Conservation (phyloP, 1,140 invertebrate species). For the Dinoponera quadriceps region DNA sequence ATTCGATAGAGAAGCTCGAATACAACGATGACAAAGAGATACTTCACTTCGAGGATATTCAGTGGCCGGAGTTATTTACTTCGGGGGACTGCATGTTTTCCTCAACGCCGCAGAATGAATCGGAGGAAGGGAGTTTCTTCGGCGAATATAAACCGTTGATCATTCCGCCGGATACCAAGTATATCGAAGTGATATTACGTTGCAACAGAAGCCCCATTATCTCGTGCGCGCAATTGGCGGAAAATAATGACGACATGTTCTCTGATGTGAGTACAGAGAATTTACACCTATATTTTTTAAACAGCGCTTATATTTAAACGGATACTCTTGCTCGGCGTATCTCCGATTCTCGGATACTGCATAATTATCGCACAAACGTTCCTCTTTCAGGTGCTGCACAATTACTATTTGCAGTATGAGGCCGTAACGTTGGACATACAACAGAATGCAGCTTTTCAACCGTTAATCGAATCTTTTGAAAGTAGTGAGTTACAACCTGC, state of each 20-base stretch:
- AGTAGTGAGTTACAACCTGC: conserved; percentile 59
- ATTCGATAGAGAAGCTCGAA: background rate
- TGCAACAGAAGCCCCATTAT: conserved; percentile 15
- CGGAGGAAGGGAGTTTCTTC: conserved; percentile 26
- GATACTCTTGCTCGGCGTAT: too few species aligned
- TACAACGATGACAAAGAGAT: background rate
- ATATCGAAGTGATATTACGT: conserved; percentile 68
- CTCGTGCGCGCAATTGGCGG: conserved; percentile 59
- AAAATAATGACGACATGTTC: conserved; percentile 61
- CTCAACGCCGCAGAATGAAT: conserved; percentile 54
- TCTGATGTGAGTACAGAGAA: conserved; percentile 10
- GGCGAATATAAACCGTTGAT: conserved; percentile 28
- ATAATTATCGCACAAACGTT: background rate
- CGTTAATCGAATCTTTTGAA: conserved; percentile 59
- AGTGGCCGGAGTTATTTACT: background rate
- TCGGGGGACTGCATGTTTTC: background rate
- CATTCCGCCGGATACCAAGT: conserved; percentile 57
- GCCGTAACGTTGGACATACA: conserved; percentile 72
- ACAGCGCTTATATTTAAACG: too few species aligned
- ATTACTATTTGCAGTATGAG: conserved; percentile 46
- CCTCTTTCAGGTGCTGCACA: conserved; percentile 3
- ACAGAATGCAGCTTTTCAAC: conserved; percentile 62
- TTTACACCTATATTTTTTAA: background rate
- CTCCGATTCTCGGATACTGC: too few species aligned
- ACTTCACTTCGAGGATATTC: conserved; percentile 34